These are phyloP conservation scores for Steromphala cineraria DNA, from an alignment of 2,888 invertebrate species.

Conservation along the genomic window DNA sequence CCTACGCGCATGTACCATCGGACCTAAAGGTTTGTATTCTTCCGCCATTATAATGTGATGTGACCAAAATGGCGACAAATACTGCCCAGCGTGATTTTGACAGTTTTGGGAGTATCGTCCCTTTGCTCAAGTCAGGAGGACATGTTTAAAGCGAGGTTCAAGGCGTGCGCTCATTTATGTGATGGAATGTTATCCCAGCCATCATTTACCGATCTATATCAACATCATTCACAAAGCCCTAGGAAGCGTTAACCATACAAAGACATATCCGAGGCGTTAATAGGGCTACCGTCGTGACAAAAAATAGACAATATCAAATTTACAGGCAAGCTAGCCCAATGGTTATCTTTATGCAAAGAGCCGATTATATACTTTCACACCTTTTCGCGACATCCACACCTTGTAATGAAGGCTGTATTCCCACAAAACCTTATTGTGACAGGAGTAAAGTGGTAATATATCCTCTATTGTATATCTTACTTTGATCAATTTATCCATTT, in stretches of 20 bases:
- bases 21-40: background rate
- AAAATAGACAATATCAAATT: background rate
- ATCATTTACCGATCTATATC: background rate
- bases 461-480: too few relatives aligned
- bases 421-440: too few relatives aligned
- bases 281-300: background rate
- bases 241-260: background rate
- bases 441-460: too few relatives aligned
- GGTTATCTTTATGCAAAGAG: too few relatives aligned
- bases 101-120: background rate
- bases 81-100: background rate
- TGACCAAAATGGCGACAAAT: conserved; percentile 1
- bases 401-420: too few relatives aligned
- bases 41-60: conserved; percentile 4
- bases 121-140: background rate
- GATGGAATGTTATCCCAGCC: background rate
- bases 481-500: too few relatives aligned
- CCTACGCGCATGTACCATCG: conserved; percentile 3
- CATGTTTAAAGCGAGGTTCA: background rate
- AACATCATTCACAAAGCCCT: background rate
- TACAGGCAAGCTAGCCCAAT: background rate
- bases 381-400: background rate
- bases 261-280: background rate
- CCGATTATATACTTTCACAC: background rate
- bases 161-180: background rate